phyloP scores from a whole-genome alignment of 2,113 vertebrate genomes.

The Ondatra zibethicus region DNA sequence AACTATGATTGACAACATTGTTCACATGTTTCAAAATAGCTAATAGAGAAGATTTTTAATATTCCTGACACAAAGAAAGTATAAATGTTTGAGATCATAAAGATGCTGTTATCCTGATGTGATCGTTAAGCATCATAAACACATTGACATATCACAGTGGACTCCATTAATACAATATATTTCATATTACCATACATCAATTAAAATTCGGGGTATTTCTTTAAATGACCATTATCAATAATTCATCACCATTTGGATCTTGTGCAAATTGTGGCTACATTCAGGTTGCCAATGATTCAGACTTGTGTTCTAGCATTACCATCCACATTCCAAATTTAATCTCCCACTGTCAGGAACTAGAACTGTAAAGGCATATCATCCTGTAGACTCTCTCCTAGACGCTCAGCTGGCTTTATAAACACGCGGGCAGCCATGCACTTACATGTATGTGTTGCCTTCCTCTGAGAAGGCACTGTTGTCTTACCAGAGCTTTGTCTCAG shows the following conservation, averaged over 20 bases:
- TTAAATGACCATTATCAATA: background rate
- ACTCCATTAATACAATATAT: too few relatives aligned
- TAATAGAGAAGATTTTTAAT: background rate
- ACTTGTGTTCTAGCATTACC: background rate
- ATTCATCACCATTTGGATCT: background rate
- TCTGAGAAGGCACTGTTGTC: background rate
- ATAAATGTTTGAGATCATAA: background rate
- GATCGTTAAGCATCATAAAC: background rate
- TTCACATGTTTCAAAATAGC: background rate
- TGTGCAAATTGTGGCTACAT: background rate
- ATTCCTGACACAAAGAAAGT: background rate
- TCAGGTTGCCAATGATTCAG: background rate
- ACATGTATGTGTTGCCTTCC: background rate
- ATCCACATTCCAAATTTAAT: background rate
- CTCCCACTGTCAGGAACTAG: background rate
- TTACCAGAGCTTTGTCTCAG: background rate
- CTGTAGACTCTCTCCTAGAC: background rate
- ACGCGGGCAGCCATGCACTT: background rate
- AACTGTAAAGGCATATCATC: background rate
- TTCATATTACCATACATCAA: background rate
- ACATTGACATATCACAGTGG: background rate
- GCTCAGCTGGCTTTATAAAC: background rate
- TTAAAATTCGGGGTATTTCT: background rate
- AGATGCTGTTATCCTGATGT: background rate
- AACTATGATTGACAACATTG: background rate